phyloP scores from a whole-genome alignment of 2,888 invertebrate species.

The Tigriopus californicus region DNA sequence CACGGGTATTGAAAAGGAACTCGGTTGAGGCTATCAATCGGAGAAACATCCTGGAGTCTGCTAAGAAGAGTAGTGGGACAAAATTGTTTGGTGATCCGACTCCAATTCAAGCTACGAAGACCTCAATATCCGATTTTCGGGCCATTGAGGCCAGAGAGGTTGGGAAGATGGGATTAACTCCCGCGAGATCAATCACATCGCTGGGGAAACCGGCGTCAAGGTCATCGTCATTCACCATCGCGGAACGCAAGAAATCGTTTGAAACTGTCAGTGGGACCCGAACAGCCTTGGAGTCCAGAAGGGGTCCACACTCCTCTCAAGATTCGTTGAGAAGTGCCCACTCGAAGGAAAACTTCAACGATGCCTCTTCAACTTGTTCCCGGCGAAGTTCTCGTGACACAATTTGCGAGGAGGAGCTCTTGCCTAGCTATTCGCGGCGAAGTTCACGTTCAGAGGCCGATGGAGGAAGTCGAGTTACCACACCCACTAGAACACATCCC shows the following conservation, averaged over 20 bases:
- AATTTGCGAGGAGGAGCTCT: background rate
- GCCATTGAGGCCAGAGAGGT: too few species aligned
- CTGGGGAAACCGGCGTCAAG: constrained; percentile 8
- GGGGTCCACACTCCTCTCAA: background rate
- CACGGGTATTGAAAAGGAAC: constrained; percentile 50
- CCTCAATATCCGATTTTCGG: background rate
- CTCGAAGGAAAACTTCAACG: background rate
- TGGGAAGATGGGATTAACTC: background rate
- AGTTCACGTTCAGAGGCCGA: background rate
- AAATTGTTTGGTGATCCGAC: too few species aligned
- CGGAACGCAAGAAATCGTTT: constrained; percentile 11
- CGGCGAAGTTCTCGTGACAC: background rate
- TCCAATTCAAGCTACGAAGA: constrained; percentile 1
- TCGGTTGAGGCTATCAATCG: constrained; percentile 66
- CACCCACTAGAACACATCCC: background rate
- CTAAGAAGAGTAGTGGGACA: constrained; percentile 56
- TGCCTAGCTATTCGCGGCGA: background rate
- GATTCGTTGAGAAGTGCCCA: constrained; percentile 2
- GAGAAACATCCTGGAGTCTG: constrained; percentile 66
- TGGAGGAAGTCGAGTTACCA: background rate
- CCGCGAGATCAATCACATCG: background rate
- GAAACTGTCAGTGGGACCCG: background rate
- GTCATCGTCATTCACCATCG: constrained; percentile 9
- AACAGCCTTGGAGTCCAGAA: background rate
- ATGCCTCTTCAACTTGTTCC: background rate